Evolutionary conservation across 30 jellyfish, hydroid and myxozoan species (phyloP), one percentile per base, ranked within the genome.

Genomic region (Euphysa ruthae): DNA sequence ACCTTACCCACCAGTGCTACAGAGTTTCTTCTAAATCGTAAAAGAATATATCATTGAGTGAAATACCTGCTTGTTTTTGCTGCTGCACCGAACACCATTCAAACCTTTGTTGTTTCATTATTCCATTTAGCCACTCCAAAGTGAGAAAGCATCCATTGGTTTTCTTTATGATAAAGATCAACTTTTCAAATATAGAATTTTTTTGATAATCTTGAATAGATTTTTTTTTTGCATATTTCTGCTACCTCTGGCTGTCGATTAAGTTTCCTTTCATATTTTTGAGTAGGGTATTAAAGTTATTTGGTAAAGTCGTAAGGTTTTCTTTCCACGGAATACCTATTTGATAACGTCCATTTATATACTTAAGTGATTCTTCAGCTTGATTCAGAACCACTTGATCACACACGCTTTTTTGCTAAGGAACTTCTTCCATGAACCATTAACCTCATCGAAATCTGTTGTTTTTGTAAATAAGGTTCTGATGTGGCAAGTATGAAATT

Each of bases 321-420:
- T 19, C 30, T 24, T 63, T 63, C 77, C 75, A 63, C 6, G 75
- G 77, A 33, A 63, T 43, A 8, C 70, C 75, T 7, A 63, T 35
- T 35, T 24, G 32, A 35, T 63, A 63, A 15, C 76, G 27, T n/a
- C 52, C 52, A 38, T 38, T n/a, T n/a, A 38, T 12, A 38, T 38
- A 38, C 12, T n/a, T 38, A 8, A 38, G 12, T n/a, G n/a, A 38
- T 38, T 38, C n/a, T n/a, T 8, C 52, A 38, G n/a, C 12, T 12
- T 38, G 52, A 8, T 38, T n/a, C n/a, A n/a, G n/a, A n/a, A n/a
- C n/a, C n/a, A n/a, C n/a, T n/a, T n/a, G n/a, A n/a, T n/a, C n/a
- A n/a, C n/a, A n/a, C n/a, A n/a, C n/a, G n/a, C n/a, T n/a, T n/a
- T n/a, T n/a, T n/a, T n/a, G n/a, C n/a, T n/a, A n/a, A n/a, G n/a